phyloP scores from a whole-genome alignment of 2,888 invertebrate species.

The Caenorhabditis virilis region DNA sequence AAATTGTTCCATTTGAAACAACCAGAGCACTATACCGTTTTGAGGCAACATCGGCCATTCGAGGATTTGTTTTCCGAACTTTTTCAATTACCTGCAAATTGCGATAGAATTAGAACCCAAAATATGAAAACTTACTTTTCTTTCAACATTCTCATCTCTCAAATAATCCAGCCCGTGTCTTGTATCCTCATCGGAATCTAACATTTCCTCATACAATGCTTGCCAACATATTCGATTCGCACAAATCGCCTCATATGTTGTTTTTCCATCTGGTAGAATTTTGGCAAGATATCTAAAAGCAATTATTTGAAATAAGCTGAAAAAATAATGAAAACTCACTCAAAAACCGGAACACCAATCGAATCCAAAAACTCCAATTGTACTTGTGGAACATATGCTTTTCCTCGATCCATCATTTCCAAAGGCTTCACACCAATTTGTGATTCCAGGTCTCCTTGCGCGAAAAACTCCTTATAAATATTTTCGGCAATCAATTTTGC shows the following conservation, averaged over 20 bases:
- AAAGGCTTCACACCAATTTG: slow-evolving; percentile 78
- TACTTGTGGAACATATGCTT: slow-evolving; percentile 81
- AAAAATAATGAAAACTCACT: slow-evolving; percentile 42
- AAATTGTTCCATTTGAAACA: too few species aligned
- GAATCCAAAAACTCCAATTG: slow-evolving; percentile 79
- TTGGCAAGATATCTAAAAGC: slow-evolving; percentile 56
- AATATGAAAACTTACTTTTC: slow-evolving; percentile 8
- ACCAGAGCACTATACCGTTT: slow-evolving; percentile 11
- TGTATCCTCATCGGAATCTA: slow-evolving; percentile 5
- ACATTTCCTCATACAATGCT: slow-evolving; percentile 41
- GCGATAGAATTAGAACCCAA: neutral
- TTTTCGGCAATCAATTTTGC: slow-evolving; percentile 73
- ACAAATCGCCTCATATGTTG: slow-evolving; percentile 59
- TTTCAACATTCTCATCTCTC: slow-evolving; percentile 52
- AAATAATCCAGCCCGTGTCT: slow-evolving; percentile 54
- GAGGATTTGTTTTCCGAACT: slow-evolving; percentile 23
- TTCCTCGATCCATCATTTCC: slow-evolving; percentile 82
- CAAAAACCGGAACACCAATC: slow-evolving; percentile 74
- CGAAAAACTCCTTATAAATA: slow-evolving; percentile 84
- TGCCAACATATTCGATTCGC: slow-evolving; percentile 63
- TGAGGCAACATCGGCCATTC: slow-evolving; percentile 32
- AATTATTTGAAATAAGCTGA: neutral
- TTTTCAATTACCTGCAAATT: slow-evolving; percentile 23
- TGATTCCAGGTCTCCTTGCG: slow-evolving; percentile 85
- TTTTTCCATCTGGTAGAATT: slow-evolving; percentile 58